A percentile compares a stretch with the other conserved stretches of the same genome.
phyloP scores from a whole-genome alignment of 2,113 vertebrate genomes.

The Dicentrarchus labrax region DNA sequence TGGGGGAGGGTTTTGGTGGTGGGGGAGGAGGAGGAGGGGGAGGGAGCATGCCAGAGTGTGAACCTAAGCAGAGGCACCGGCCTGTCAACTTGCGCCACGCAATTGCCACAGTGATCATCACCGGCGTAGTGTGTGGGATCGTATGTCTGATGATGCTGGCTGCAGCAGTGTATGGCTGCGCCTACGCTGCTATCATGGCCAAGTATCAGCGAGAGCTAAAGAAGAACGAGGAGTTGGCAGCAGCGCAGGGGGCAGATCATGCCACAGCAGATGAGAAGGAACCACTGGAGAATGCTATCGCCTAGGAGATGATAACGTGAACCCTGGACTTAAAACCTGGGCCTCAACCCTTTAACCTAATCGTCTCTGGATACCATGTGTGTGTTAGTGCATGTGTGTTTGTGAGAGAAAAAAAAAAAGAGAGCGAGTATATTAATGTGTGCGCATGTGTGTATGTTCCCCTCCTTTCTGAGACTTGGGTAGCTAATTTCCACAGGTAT shows the following conservation, averaged over 20 bases:
- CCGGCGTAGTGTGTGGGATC: constrained; percentile 93
- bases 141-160: constrained; percentile 97
- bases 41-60: constrained; percentile 82
- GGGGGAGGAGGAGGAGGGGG: constrained; percentile 44
- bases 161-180: constrained; percentile 93
- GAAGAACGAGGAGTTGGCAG: constrained; percentile 81
- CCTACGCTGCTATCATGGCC: constrained; percentile 93
- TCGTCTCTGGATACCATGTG: constrained; percentile 43
- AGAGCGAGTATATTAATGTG: constrained; percentile 38
- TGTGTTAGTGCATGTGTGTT: constrained; percentile 47
- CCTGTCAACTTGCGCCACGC: constrained; percentile 91
- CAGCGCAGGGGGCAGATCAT: constrained; percentile 56
- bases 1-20: constrained; percentile 67
- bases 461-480: constrained; percentile 63
- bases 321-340: constrained; percentile 51
- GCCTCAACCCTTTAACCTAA: constrained; percentile 76
- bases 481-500: constrained; percentile 74
- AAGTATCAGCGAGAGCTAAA: constrained; percentile 88
- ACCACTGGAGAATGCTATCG: constrained; percentile 82
- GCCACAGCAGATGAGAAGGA: constrained; percentile 84
- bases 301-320: constrained; percentile 75
- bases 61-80: constrained; percentile 86
- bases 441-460: constrained; percentile 35
- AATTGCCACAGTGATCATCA: constrained; percentile 94
- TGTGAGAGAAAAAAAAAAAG: constrained; percentile 10